Evolutionary conservation across 2,888 invertebrate species (phyloP), one percentile per base, ranked within the genome.

Genomic region (Orchestes rusci): DNA sequence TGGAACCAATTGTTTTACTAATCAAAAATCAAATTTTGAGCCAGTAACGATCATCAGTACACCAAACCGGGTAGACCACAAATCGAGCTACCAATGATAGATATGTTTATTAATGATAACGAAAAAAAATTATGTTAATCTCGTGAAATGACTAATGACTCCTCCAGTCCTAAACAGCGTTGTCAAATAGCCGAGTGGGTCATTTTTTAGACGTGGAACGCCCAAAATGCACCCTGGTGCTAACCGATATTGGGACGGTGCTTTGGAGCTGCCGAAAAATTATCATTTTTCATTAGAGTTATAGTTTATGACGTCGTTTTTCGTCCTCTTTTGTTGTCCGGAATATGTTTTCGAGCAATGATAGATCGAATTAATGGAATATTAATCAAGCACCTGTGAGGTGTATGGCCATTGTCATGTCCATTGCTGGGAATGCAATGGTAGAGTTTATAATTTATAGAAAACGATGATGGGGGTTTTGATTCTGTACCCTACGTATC

Each of bases 191-290:
- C 20, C 29, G 37, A 20, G 7, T 28, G 12, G 42, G 38, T 34
- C 39, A 49, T 45, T 49, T 49, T 49, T 49, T 49, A 42, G 31
- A 30, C 17, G 28, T 35, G 43, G 38, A 50, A 45, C 49, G 49
- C 45, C 49, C 45, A 42, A 49, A 49, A 49, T 50, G 49, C 49
- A 50, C 49, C 49, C 49, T 45, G 49, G 49, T 45, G 49, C 41
- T 45, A 45, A 43, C 36, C 32, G 45, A 50, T 50, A 50, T 50
- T 45, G 45, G 43, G 44, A 45, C 30, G 15, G 35, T 16, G 42
- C 42, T 49, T 49, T 28, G 30, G 45, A 15, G 39, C 45, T 42
- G 49, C 49, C 49, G 49, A 39, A 49, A 45, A 49, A 49, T 49
- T 49, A 49, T 49, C 45, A 49, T 50, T 50, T 49, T 50, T 50